Conservation (phyloP, 1,140 invertebrate species). For the Brachionus sp. region DNA sequence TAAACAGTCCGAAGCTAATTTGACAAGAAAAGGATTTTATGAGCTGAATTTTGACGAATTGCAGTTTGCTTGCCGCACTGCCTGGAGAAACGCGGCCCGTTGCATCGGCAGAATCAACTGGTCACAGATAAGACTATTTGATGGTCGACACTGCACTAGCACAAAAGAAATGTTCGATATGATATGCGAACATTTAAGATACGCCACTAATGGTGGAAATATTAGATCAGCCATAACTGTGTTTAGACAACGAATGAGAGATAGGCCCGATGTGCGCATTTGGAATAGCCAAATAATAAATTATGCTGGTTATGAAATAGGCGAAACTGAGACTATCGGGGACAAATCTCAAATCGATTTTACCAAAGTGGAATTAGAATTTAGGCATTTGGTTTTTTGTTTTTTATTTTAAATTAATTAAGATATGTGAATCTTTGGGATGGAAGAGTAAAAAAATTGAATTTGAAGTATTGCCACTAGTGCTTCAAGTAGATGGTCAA, state of each 20-base stretch:
- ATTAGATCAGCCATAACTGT: constrained; percentile 89
- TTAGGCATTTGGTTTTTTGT: neutral
- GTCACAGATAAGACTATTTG: constrained; percentile 82
- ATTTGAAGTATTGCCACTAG: constrained; percentile 83
- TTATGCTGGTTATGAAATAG: constrained; percentile 75
- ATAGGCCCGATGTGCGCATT: constrained; percentile 74
- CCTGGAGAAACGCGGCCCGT: constrained; percentile 85
- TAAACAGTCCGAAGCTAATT: constrained; percentile 71
- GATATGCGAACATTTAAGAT: constrained; percentile 92
- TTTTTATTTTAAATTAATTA: constrained; percentile 48
- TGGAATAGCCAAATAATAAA: constrained; percentile 84
- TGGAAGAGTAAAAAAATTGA: constrained; percentile 68
- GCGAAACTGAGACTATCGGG: constrained; percentile 56
- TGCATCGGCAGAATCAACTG: constrained; percentile 93
- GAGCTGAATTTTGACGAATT: constrained; percentile 85
- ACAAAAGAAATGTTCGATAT: constrained; percentile 78
- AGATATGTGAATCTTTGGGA: constrained; percentile 82
- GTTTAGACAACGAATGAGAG: constrained; percentile 80
- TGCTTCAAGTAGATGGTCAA: constrained; percentile 83
- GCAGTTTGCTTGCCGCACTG: constrained; percentile 86
- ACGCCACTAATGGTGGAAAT: constrained; percentile 92
- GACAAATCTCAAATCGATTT: constrained; percentile 72
- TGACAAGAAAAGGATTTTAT: constrained; percentile 68
- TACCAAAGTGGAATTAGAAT: constrained; percentile 68
- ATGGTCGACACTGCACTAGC: neutral